These are phyloP conservation scores for Panonychus citri DNA, from an alignment of 1,140 invertebrate species.

Conservation along the genomic window DNA sequence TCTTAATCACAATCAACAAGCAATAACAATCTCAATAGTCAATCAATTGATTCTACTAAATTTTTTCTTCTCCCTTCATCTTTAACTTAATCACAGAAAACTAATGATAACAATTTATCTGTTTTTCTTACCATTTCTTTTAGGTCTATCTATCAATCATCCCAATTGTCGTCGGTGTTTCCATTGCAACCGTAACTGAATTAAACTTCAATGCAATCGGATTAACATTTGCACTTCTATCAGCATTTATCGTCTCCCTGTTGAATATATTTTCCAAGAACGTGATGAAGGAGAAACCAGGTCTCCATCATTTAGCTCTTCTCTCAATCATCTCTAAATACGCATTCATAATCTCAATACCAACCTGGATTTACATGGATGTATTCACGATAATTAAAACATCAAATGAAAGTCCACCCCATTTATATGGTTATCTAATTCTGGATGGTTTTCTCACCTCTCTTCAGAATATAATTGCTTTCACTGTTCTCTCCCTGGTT, in stretches of 20 bases:
- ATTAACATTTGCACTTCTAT: constrained; percentile 57
- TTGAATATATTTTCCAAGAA: constrained; percentile 92
- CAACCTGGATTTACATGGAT: constrained; percentile 59
- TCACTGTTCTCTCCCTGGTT: constrained; percentile 60
- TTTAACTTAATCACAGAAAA: too few species aligned
- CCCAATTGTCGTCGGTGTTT: constrained; percentile 73
- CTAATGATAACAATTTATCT: neutral
- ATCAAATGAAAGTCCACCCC: neutral
- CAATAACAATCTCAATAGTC: too few species aligned
- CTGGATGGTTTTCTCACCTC: constrained; percentile 67
- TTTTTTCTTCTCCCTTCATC: too few species aligned
- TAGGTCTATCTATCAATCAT: constrained; percentile 56
- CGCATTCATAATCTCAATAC: constrained; percentile 58
- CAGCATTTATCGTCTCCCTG: constrained; percentile 70
- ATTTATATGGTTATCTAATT: constrained; percentile 29
- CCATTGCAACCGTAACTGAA: constrained; percentile 74
- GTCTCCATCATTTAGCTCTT: neutral
- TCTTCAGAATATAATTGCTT: constrained; percentile 82
- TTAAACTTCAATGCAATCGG: constrained; percentile 71
- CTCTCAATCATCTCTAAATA: constrained; percentile 28
- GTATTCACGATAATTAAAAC: constrained; percentile 19
- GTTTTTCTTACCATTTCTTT: constrained; percentile 6
- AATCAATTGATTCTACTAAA: too few species aligned
- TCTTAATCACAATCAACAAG: neutral
- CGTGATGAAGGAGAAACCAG: constrained; percentile 25